Base-by-base conservation (phyloP, 2,113 vertebrate species). In the Serinus canaria region DNA sequence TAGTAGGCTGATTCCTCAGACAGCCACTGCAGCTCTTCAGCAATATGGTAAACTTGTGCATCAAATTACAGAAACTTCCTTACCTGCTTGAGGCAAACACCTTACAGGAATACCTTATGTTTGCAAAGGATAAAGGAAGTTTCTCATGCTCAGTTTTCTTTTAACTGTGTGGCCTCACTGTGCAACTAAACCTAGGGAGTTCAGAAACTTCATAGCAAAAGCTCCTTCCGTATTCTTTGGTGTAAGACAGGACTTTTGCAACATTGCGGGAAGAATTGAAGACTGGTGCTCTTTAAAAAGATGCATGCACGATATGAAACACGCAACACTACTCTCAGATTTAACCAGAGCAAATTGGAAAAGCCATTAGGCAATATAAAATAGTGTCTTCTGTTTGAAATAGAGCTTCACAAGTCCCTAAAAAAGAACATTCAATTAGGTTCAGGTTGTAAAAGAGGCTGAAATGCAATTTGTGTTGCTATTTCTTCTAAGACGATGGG, bases 381-480 rank as follows among this genome's bases (percentile, higher is more conserved):
- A 67, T 35, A 44, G 35, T n/a, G 35, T 55, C 33, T 94, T 53
- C n/a, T 67, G 12, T 27, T 89, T 87, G 75, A 87, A 96, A 83
- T 13, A 52, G 58, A 83, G 37, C 27, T 79, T 73, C 67, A 0
- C 37, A 87, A 83, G 74, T 76, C 52, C 46, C 47, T 74, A 19
- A 63, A 77, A 95, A 83, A 52, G n/a, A 56, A 92, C 41, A 62
- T 30, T 69, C 56, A 70, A 87, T 94, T 95, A 88, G 39, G 39
- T 39, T 75, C 87, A 90, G 39, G 37, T 88, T 90, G 81, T 95
- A 94, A 96, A 96, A 94, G 52, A 83, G 62, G 30, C 13, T 95
- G 84, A 95, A 92, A 77, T 50, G 82, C 68, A 81, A 80, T 66
- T 89, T 59, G 75, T 81, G 63, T 52, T 94, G 82, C 46, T 68